These are phyloP conservation scores for Oopsacas minuta DNA, from an alignment of 37 sponge, comb jelly and placozoan species.

Conservation along the genomic window DNA sequence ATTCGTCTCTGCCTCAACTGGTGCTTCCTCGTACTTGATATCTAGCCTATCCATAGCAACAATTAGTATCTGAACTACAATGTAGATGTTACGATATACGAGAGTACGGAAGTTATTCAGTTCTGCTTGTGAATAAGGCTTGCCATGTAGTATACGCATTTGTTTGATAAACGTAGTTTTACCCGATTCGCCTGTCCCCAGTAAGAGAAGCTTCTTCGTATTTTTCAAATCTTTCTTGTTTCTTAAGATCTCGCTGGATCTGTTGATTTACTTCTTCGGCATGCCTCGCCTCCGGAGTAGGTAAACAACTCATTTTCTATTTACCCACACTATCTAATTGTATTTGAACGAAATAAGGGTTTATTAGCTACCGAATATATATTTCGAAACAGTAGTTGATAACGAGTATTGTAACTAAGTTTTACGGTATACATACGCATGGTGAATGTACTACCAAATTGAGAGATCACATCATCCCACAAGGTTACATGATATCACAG, in stretches of 20 bases:
- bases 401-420: no score
- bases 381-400: no score
- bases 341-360: no score
- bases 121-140: constrained; percentile 67
- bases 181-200: constrained; percentile 92
- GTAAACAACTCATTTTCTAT: not conserved
- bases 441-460: no score
- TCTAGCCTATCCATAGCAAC: constrained; percentile 35
- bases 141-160: constrained; percentile 93
- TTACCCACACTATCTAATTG: not conserved
- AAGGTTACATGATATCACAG: no score
- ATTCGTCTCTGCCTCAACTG: constrained; percentile 17
- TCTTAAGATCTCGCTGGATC: constrained; percentile 53
- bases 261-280: constrained; percentile 22
- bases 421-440: not conserved
- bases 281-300: not conserved
- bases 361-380: no score
- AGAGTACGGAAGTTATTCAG: constrained; percentile 36
- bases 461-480: no score
- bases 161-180: constrained; percentile 98
- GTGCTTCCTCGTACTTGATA: constrained; percentile 18
- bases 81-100: constrained; percentile 66
- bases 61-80: constrained; percentile 40
- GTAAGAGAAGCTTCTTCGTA: constrained; percentile 74
- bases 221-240: constrained; percentile 44